phyloP scores from a whole-genome alignment of 2,797 vertebrate species.

The Ctenopoma multispine region DNA sequence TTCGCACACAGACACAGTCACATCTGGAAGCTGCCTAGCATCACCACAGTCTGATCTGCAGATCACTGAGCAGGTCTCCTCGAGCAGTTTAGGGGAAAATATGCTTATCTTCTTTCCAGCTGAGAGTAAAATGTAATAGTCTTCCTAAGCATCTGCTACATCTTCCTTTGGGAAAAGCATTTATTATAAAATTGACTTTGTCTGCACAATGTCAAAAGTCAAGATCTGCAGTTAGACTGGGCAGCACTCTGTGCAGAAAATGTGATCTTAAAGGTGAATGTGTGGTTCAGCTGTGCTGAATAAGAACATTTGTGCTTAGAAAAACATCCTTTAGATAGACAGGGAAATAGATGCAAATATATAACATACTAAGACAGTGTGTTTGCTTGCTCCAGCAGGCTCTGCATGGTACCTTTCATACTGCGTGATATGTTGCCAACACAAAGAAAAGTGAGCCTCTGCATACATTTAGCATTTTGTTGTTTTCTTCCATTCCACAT shows the following conservation, averaged over 20 bases:
- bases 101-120: neutral
- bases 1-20: neutral
- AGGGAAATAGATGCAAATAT: conserved; percentile 47
- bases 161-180: neutral
- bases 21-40: neutral
- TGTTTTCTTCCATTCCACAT: conserved; percentile 12
- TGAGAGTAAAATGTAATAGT: neutral
- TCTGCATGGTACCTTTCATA: conserved; percentile 11
- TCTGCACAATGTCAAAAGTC: conserved; percentile 1
- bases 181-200: neutral
- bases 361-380: conserved; percentile 45
- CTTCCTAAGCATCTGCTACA: neutral
- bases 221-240: neutral
- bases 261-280: neutral
- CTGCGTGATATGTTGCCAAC: conserved; percentile 13
- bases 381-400: conserved; percentile 32
- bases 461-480: conserved; percentile 7
- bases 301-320: conserved; percentile 8
- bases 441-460: conserved; percentile 18
- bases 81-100: neutral
- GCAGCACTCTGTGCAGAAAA: neutral
- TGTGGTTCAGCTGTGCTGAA: conserved; percentile 13
- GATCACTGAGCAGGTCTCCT: neutral
- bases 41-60: neutral
- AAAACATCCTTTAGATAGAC: conserved; percentile 11